phyloP scores from a whole-genome alignment of 2,797 vertebrate genomes.

The Parambassis ranga region DNA sequence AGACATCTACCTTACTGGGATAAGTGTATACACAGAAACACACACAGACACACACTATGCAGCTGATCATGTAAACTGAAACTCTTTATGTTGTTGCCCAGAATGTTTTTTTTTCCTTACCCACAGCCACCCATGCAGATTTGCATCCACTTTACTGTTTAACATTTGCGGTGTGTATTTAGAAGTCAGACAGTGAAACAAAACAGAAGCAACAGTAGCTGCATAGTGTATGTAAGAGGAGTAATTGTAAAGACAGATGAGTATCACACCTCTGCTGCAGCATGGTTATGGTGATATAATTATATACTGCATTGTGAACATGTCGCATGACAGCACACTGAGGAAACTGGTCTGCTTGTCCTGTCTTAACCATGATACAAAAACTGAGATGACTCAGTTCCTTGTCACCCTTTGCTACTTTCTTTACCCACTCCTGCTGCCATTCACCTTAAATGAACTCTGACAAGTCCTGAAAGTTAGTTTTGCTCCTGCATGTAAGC shows the following conservation, averaged over 20 bases:
- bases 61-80: no score
- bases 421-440: background rate
- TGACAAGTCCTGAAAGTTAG: constrained; percentile 24
- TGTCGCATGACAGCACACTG: background rate
- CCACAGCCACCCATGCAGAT: background rate
- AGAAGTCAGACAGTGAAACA: constrained; percentile 4
- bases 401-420: background rate
- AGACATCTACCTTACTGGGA: no score
- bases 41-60: no score
- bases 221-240: background rate
- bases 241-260: background rate
- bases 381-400: background rate
- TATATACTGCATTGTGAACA: background rate
- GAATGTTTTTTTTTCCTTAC: background rate
- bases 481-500: background rate
- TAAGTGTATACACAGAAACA: no score
- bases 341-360: no score
- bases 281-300: background rate
- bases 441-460: constrained; percentile 27
- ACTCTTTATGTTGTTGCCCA: background rate
- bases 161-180: constrained; percentile 27
- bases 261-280: background rate
- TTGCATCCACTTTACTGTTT: background rate
- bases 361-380: background rate
- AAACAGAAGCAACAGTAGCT: constrained; percentile 15